Evolutionary conservation across 2,113 vertebrate species (phyloP).

Genomic region (Theristicus caerulescens): DNA sequence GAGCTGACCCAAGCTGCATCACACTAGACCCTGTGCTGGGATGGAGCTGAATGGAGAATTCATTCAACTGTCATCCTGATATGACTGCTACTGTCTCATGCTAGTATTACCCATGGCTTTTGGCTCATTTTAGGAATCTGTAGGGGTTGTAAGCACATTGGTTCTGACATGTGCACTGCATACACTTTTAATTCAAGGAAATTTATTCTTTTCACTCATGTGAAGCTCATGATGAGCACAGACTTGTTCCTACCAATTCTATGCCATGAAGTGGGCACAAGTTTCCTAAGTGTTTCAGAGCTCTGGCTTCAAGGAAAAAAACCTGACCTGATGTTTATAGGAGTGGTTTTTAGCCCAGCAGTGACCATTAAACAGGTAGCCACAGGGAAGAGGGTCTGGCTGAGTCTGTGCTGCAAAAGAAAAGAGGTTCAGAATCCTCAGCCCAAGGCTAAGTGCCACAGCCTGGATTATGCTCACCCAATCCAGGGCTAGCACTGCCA

Average conservation of each 20-base stretch:
- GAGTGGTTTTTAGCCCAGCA: neutral
- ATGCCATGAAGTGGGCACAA: neutral
- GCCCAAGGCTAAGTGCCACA: neutral
- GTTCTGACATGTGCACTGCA: neutral
- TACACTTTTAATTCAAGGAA: neutral
- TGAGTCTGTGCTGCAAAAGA: neutral
- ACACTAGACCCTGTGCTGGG: neutral
- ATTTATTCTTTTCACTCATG: neutral
- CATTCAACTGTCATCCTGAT: neutral
- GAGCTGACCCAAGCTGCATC: neutral
- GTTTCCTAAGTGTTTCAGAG: neutral
- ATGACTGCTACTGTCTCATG: neutral
- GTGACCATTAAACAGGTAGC: neutral
- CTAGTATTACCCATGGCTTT: neutral
- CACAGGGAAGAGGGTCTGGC: neutral
- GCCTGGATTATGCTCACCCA: neutral
- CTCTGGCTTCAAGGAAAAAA: neutral
- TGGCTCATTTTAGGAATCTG: neutral
- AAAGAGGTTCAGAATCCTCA: neutral
- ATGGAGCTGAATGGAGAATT: neutral
- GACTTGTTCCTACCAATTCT: neutral
- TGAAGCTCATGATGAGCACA: neutral
- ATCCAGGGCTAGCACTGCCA: neutral
- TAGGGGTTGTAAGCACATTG: accelerated
- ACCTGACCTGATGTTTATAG: neutral